Conservation (phyloP, 2,888 invertebrate genomes). For the Bellardia pandia region DNA sequence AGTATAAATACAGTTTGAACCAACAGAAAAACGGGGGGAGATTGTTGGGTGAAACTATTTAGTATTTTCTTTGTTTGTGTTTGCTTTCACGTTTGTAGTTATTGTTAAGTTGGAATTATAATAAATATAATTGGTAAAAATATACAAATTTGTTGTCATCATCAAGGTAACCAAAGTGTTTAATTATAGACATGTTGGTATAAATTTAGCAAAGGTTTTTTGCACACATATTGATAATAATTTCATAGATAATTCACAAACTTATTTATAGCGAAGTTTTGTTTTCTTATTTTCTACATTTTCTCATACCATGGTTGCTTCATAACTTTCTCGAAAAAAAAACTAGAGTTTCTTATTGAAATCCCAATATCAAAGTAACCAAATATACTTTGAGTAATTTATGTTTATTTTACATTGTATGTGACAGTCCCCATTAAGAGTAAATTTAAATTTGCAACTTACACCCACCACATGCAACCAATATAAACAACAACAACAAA, state of each 20-base stretch:
- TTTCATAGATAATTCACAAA: too few relatives aligned
- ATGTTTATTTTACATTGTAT: conserved; percentile 20
- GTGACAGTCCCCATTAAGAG: conserved; percentile 18
- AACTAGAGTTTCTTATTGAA: neutral
- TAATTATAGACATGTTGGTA: neutral
- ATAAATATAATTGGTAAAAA: conserved; percentile 7
- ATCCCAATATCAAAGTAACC: neutral
- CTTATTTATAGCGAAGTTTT: too few relatives aligned
- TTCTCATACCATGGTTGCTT: too few relatives aligned
- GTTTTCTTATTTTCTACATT: too few relatives aligned
- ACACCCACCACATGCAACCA: conserved; percentile 3
- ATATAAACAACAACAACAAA: neutral
- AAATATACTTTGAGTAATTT: conserved; percentile 28
- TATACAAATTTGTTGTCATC: conserved; percentile 5
- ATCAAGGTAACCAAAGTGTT: neutral
- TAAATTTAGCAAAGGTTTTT: too few relatives aligned
- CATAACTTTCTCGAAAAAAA: too few relatives aligned
- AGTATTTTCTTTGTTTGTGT: neutral
- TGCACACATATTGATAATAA: too few relatives aligned
- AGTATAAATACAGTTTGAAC: neutral
- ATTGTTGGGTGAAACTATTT: neutral
- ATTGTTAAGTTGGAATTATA: neutral
- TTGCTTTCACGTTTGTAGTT: too few relatives aligned
- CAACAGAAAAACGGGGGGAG: neutral
- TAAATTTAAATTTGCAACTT: conserved; percentile 9